These are phyloP conservation scores for Lepeophtheirus nordmannii DNA, from an alignment of 2,888 invertebrate species.

Conservation along the genomic window DNA sequence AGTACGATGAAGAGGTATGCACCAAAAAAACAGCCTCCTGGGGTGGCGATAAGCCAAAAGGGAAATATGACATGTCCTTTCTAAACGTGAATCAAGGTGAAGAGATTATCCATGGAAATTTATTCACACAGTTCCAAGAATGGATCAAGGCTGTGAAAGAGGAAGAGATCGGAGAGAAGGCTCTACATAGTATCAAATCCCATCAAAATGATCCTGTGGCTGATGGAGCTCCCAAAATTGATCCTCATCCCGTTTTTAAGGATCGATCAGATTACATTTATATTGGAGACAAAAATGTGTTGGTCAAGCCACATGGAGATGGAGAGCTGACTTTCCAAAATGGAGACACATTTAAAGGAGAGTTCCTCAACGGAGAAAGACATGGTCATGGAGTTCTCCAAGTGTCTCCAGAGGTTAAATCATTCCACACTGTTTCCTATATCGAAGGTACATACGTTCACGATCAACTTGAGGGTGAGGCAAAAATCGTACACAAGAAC, in stretches of 20 bases:
- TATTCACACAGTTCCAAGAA: neutral
- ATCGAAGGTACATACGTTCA: slow-evolving; percentile 2
- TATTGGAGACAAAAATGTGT: neutral
- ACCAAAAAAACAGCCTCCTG: neutral
- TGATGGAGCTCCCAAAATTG: neutral
- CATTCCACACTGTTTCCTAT: neutral
- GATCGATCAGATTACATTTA: neutral
- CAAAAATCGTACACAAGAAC: slow-evolving; percentile 8
- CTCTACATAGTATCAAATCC: neutral
- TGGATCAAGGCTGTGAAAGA: neutral
- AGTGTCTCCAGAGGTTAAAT: neutral
- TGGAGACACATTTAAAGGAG: slow-evolving; percentile 6
- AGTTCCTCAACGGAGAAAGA: slow-evolving; percentile 10
- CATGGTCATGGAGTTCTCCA: neutral
- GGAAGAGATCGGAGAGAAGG: neutral
- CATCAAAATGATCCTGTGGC: neutral
- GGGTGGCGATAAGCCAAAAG: neutral
- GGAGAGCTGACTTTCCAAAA: slow-evolving; percentile 5
- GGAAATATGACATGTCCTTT: neutral
- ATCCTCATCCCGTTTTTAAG: neutral
- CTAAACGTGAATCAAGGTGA: neutral
- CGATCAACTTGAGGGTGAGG: slow-evolving; percentile 4
- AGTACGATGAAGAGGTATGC: neutral
- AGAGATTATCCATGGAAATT: neutral
- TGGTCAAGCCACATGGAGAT: slow-evolving; percentile 8